Conservation (phyloP, 2,797 vertebrate species). For the Coregonus sp. region DNA sequence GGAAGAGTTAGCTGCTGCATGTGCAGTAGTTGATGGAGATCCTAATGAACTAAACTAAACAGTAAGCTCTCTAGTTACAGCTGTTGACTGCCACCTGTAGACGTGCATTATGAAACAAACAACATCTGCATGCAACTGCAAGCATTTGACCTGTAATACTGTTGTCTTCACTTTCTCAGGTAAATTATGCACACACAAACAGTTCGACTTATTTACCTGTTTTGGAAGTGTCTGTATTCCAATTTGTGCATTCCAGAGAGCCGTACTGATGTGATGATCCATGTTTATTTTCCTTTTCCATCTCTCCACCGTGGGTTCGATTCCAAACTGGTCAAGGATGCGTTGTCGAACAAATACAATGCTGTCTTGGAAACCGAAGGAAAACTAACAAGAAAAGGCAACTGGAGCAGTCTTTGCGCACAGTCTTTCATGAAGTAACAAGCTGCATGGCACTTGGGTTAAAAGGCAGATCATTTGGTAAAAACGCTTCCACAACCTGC, state of each 20-base stretch:
- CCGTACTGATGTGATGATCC: constrained; percentile 65
- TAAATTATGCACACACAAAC: neutral
- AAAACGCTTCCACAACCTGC: constrained; percentile 26
- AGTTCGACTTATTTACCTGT: constrained; percentile 52
- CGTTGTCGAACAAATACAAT: neutral
- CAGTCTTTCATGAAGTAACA: constrained; percentile 42
- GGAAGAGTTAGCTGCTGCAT: too few species aligned
- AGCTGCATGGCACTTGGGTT: constrained; percentile 17
- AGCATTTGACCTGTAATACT: neutral
- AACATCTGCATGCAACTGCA: neutral
- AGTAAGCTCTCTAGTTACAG: too few species aligned
- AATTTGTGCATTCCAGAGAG: constrained; percentile 70
- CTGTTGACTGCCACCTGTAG: constrained; percentile 15
- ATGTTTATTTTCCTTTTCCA: constrained; percentile 69
- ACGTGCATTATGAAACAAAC: neutral
- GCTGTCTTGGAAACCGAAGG: neutral
- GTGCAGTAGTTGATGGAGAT: too few species aligned
- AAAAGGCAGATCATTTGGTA: constrained; percentile 25
- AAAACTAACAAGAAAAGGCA: constrained; percentile 1
- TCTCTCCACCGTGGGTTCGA: constrained; percentile 33
- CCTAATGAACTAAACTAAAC: too few species aligned
- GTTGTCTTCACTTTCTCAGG: neutral
- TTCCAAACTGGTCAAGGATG: constrained; percentile 23
- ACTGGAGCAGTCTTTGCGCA: neutral
- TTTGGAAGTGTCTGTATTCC: constrained; percentile 60